Evolutionary conservation across 1,140 invertebrate genomes (phyloP).

Genomic region (Bathynomus jamesi): DNA sequence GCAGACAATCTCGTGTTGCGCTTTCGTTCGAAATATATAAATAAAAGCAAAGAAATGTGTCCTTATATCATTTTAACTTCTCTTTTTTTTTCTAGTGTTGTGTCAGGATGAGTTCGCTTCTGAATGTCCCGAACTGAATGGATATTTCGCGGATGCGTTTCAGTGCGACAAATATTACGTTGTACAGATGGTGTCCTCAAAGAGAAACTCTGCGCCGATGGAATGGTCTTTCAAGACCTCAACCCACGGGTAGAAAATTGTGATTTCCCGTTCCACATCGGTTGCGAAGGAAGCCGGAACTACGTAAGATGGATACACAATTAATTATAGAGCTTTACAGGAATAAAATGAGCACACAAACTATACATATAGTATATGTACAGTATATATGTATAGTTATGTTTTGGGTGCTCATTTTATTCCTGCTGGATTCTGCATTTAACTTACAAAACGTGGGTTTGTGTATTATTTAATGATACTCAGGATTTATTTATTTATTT

Average conservation of each 20-base stretch:
- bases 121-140: constrained; percentile 43
- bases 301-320: constrained; percentile 60
- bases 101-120: constrained; percentile 33
- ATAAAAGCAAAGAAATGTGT: no score
- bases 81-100: neutral
- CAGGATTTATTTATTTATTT: neutral
- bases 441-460: no score
- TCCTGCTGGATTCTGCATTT: no score
- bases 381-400: no score
- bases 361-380: neutral
- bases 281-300: constrained; percentile 74
- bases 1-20: no score
- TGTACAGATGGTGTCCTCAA: constrained; percentile 63
- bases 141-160: constrained; percentile 42
- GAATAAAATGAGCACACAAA: neutral
- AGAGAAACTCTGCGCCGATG: constrained; percentile 72
- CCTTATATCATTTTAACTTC: no score
- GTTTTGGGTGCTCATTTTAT: no score
- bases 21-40: no score
- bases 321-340: neutral
- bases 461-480: neutral
- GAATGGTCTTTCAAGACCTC: constrained; percentile 72
- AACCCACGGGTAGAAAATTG: constrained; percentile 80
- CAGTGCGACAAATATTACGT: constrained; percentile 69
- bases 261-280: constrained; percentile 64